Evolutionary conservation across 2,888 invertebrate genomes (phyloP).

Genomic region (Anthophora plumipes): DNA sequence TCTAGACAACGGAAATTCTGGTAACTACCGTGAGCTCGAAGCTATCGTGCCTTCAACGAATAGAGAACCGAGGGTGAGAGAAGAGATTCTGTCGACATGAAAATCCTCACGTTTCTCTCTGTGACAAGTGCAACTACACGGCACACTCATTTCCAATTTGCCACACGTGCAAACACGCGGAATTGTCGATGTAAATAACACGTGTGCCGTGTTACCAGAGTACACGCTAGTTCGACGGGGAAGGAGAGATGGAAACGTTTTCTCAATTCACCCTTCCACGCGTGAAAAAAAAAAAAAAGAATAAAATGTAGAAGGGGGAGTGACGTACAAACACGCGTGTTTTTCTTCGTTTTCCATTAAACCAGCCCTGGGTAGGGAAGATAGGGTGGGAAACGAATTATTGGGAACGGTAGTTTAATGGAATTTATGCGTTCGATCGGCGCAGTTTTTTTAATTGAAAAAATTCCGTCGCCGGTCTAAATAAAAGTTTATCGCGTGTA

Average conservation of each 20-base stretch:
- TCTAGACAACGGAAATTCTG: slow-evolving; percentile 28
- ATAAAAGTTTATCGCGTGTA: background rate
- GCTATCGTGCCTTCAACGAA: background rate
- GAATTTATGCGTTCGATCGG: background rate
- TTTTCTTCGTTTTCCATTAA: background rate
- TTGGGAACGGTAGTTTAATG: background rate
- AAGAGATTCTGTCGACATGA: slow-evolving; percentile 16
- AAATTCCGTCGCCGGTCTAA: background rate
- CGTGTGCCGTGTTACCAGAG: background rate
- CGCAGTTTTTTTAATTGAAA: slow-evolving; percentile 1
- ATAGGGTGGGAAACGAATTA: background rate
- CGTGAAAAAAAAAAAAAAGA: background rate
- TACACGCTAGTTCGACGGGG: too few relatives aligned
- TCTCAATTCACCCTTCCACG: background rate
- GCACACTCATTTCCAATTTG: slow-evolving; percentile 38
- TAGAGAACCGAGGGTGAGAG: too few relatives aligned
- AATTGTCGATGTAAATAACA: slow-evolving; percentile 31
- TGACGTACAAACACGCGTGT: background rate
- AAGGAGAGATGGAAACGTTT: too few relatives aligned
- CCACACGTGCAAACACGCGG: background rate
- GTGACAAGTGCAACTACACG: slow-evolving; percentile 21
- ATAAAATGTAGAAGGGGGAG: background rate
- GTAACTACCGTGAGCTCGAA: slow-evolving; percentile 7
- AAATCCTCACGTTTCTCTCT: slow-evolving; percentile 9
- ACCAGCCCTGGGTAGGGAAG: too few relatives aligned